phyloP scores from a whole-genome alignment of 2,797 vertebrate genomes.

The Fratercula arctica region DNA sequence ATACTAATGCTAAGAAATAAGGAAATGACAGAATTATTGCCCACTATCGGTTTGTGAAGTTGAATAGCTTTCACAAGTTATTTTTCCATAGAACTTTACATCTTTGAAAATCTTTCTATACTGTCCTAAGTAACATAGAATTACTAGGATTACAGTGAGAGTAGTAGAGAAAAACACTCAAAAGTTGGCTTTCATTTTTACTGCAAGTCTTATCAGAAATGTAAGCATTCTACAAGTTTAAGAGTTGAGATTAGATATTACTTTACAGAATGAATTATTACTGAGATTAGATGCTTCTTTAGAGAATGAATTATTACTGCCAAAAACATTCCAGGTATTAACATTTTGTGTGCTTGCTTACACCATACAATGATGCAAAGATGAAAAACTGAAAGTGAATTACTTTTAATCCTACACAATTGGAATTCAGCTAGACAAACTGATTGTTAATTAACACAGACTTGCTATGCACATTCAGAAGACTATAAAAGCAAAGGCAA shows the following conservation, averaged over 20 bases:
- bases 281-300: neutral
- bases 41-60: neutral
- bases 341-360: neutral
- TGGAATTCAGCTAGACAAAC: constrained; percentile 3
- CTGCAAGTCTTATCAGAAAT: neutral
- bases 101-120: neutral
- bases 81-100: neutral
- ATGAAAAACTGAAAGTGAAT: neutral
- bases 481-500: neutral
- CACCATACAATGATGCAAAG: neutral
- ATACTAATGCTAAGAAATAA: neutral
- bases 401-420: neutral
- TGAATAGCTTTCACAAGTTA: neutral
- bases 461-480: neutral
- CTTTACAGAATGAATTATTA: neutral
- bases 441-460: neutral
- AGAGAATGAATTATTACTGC: neutral
- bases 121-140: neutral
- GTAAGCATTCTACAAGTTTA: neutral
- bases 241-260: neutral
- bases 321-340: neutral
- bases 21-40: neutral
- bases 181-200: neutral
- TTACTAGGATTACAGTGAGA: neutral
- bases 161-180: neutral